These are phyloP conservation scores for Callocephalon fimbriatum DNA, from an alignment of 2,113 vertebrate genomes.

Conservation along the genomic window DNA sequence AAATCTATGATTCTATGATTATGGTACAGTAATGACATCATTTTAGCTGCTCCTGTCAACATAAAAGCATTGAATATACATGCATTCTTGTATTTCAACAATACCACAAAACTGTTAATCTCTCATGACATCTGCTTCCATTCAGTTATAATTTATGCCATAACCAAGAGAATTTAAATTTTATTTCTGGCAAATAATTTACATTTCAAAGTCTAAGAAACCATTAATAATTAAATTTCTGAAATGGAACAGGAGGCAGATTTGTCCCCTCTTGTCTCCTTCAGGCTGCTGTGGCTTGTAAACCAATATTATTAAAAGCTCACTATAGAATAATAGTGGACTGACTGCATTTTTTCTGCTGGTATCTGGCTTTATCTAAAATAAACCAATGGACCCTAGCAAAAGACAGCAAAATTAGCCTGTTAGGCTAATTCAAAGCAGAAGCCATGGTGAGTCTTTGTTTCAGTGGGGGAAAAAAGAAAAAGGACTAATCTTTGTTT, in stretches of 20 bases:
- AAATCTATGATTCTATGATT: not conserved
- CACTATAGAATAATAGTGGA: not conserved
- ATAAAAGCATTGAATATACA: not conserved
- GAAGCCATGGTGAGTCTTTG: not conserved
- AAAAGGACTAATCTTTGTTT: not conserved
- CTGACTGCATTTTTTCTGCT: not conserved
- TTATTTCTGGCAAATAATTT: not conserved
- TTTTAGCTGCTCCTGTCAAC: not conserved
- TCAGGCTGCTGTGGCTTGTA: not conserved
- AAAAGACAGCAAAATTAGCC: not conserved
- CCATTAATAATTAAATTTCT: not conserved
- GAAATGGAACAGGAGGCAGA: not conserved
- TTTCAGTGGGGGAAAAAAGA: not conserved
- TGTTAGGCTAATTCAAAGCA: not conserved
- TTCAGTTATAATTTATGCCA: not conserved
- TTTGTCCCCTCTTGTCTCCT: not conserved
- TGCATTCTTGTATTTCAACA: not conserved
- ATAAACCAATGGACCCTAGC: not conserved
- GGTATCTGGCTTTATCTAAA: not conserved
- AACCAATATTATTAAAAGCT: not conserved
- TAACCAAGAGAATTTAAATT: not conserved
- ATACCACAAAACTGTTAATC: not conserved
- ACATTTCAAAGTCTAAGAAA: not conserved
- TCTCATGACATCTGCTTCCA: not conserved
- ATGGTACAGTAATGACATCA: not conserved